phyloP scores from a whole-genome alignment of 2,797 vertebrate species.

The Crocidura indochinensis region DNA sequence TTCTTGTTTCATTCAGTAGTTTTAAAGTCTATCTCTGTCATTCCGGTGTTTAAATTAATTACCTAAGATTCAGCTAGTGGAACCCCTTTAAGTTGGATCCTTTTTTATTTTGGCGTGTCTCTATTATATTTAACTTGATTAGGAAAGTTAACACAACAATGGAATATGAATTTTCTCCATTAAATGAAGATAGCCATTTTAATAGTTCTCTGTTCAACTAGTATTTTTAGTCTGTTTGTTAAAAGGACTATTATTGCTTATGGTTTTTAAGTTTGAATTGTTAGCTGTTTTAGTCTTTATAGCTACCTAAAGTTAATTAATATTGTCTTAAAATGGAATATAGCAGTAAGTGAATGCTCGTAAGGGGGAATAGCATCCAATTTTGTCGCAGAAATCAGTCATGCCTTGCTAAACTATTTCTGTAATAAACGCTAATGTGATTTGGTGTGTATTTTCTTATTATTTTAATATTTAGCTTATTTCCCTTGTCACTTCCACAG shows the following conservation, averaged over 20 bases:
- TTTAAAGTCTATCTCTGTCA: background rate
- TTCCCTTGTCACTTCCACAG: constrained; percentile 46
- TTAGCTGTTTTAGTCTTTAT: constrained; percentile 15
- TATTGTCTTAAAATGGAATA: constrained; percentile 43
- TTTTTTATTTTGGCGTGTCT: background rate
- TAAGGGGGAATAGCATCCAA: background rate
- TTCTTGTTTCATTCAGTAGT: background rate
- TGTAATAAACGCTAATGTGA: constrained; percentile 38
- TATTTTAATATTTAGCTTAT: constrained; percentile 70
- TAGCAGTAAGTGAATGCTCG: constrained; percentile 31
- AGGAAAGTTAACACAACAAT: background rate
- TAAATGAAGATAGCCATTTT: background rate
- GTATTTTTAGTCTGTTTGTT: background rate
- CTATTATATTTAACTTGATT: constrained; percentile 50
- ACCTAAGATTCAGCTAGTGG: background rate
- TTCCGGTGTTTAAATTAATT: constrained; percentile 41
- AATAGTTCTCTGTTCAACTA: background rate
- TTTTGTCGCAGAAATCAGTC: constrained; percentile 37
- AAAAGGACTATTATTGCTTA: constrained; percentile 18
- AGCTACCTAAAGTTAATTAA: constrained; percentile 58
- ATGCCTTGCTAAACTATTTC: constrained; percentile 34
- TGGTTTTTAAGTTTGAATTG: constrained; percentile 5
- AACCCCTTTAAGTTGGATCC: background rate
- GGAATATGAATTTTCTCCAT: background rate
- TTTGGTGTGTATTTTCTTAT: constrained; percentile 22